Evolutionary conservation across 2,888 invertebrate genomes (phyloP), one percentile per base, ranked within the genome.

Genomic region (Hybos culiciformis): DNA sequence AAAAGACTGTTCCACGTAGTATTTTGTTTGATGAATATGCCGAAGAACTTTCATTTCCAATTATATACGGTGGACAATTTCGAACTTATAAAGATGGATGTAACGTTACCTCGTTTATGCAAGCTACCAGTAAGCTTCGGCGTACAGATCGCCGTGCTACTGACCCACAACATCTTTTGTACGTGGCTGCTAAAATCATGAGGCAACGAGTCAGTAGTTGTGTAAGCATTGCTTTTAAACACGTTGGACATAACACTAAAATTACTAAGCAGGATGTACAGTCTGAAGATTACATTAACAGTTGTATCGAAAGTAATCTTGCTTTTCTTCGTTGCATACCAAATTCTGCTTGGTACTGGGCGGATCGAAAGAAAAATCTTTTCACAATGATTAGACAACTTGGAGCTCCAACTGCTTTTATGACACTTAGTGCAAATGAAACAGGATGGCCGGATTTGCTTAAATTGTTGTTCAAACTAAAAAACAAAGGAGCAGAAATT

Each of bases 361-460:
- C 53, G 23, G 45, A 54, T 39, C 44, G 59, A 3, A 63, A 63
- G 56, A 55, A 51, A 51, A 60, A 64, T 51, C 49, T 63, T 37
- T 63, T 63, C 43, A 60, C 62, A 12, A 63, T 63, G 58, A 66
- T 64, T 15, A 39, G 62, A 19, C 62, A 65, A 48, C 48, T 58
- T 12, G 62, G 62, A 11, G 50, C 50, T 48, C 64, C 62, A 43
- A 62, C 63, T 49, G 50, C 55, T 51, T 52, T 65, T 57, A 40
- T 61, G 51, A 57, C 64, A 50, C 5, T 65, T 49, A 63, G 63
- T 54, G 63, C 63, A 0, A 63, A 62, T 51, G 67, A 67, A 56
- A 50, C 56, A 46, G 48, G 53, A 24, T 67, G 65, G 66, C 4
- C 48, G 29, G 44, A 42, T 48, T 47, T 64, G 19, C 51, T 66